These are phyloP conservation scores for Brachystomella parvula DNA, from an alignment of 1,140 invertebrate genomes.

Conservation along the genomic window DNA sequence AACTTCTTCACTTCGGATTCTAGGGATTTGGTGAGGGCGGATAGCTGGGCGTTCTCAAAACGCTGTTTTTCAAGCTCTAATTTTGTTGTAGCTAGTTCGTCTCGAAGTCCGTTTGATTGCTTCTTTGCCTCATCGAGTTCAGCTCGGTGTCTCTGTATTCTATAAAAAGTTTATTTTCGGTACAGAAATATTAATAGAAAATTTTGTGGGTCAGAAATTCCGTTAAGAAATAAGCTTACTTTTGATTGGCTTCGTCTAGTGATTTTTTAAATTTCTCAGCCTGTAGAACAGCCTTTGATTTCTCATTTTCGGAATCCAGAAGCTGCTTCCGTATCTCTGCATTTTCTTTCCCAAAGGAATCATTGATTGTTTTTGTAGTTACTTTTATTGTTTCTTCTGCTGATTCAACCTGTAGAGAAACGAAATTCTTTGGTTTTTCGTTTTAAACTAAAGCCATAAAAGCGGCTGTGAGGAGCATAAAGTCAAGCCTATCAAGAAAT, in stretches of 20 bases:
- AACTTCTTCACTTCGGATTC: not conserved
- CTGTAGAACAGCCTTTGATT: not conserved
- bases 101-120: not conserved
- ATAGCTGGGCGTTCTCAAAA: not conserved
- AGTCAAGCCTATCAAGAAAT: too few relatives aligned
- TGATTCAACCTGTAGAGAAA: not conserved
- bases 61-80: constrained; percentile 3
- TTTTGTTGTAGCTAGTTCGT: not conserved
- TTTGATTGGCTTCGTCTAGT: not conserved
- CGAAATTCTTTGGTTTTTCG: not conserved
- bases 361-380: constrained; percentile 11
- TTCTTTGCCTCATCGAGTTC: not conserved
- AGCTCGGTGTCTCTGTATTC: not conserved
- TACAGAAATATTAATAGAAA: not conserved
- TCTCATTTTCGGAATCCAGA: constrained; percentile 2
- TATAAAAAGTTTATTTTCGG: not conserved
- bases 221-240: constrained; percentile 8
- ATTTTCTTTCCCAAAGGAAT: constrained; percentile 3
- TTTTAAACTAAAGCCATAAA: too few relatives aligned
- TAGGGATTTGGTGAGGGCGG: not conserved
- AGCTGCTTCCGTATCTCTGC: not conserved
- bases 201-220: not conserved
- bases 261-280: not conserved
- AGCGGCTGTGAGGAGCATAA: too few relatives aligned
- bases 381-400: constrained; percentile 7